Percentiles rank a stretch among this genome's conserved stretches.
Conservation (phyloP, 2,888 invertebrate genomes). For the Zeuzera pyrina region DNA sequence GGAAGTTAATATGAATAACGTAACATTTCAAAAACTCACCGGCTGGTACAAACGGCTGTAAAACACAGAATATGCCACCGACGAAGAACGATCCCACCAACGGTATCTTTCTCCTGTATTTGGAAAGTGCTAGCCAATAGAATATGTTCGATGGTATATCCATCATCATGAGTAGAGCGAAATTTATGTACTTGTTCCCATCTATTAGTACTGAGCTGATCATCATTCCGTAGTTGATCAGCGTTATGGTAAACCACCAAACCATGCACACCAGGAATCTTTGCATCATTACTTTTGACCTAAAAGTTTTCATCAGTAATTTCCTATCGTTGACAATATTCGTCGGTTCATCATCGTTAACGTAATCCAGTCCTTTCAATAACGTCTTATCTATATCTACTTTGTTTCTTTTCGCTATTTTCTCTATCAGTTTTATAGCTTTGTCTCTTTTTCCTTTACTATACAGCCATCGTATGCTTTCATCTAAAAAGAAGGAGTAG, state of each 20-base stretch:
- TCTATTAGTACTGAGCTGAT: constrained; percentile 58
- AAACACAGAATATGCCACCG: constrained; percentile 53
- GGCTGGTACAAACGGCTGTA: constrained; percentile 55
- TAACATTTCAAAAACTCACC: too few species aligned
- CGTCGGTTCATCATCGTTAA: constrained; percentile 31
- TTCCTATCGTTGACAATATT: constrained; percentile 33
- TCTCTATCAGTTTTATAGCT: constrained; percentile 44
- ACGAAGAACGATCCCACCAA: constrained; percentile 45
- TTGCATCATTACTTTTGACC: constrained; percentile 53
- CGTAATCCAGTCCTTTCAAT: constrained; percentile 41
- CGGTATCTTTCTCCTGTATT: constrained; percentile 49
- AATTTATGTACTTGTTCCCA: constrained; percentile 61
- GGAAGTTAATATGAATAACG: too few species aligned
- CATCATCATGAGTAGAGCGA: constrained; percentile 57
- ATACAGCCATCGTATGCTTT: constrained; percentile 61
- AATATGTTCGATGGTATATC: constrained; percentile 59
- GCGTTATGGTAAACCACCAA: constrained; percentile 64
- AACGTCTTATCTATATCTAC: constrained; percentile 35
- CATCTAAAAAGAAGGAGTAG: constrained; percentile 55
- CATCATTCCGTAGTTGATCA: constrained; percentile 68
- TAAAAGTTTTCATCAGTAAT: constrained; percentile 50
- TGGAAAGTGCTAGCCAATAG: constrained; percentile 55
- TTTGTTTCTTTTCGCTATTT: constrained; percentile 48
- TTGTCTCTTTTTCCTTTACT: constrained; percentile 50
- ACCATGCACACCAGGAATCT: constrained; percentile 56